phyloP scores from a whole-genome alignment of 2,113 vertebrate genomes.

The Melanotaenia duboulayi region DNA sequence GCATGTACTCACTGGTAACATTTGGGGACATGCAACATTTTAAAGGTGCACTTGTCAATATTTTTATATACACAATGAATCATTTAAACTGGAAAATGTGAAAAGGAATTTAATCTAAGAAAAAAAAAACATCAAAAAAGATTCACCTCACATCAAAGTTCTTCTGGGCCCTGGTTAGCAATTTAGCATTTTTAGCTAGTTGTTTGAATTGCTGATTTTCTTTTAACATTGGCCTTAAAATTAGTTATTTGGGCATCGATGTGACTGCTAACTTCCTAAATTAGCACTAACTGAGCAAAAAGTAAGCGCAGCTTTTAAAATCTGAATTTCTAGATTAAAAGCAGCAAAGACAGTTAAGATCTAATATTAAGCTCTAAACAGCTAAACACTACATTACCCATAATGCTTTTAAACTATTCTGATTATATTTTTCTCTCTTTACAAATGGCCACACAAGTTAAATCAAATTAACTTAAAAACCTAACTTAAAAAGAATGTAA shows the following conservation, averaged over 20 bases:
- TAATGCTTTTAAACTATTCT: constrained; percentile 6
- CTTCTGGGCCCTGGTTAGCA: neutral
- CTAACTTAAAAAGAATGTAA: constrained; percentile 40
- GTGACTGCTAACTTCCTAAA: too few species aligned
- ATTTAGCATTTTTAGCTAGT: neutral
- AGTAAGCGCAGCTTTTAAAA: neutral
- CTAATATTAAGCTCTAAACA: neutral
- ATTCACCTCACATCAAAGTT: too few species aligned
- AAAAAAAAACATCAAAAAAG: neutral
- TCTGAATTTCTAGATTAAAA: neutral
- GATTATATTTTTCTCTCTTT: accelerated
- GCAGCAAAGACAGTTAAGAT: neutral
- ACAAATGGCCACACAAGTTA: neutral
- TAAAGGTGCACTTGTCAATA: constrained; percentile 24
- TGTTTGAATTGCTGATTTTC: neutral
- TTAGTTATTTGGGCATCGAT: too few species aligned
- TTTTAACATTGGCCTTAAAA: neutral
- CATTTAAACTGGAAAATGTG: too few species aligned
- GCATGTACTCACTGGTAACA: neutral
- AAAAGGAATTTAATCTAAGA: too few species aligned
- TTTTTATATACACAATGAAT: constrained; percentile 28
- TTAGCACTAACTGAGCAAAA: neutral
- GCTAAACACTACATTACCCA: neutral
- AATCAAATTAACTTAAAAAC: neutral
- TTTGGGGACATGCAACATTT: neutral